Evolutionary conservation across 2,888 invertebrate species (phyloP).

Genomic region (Terebella lapidaria): DNA sequence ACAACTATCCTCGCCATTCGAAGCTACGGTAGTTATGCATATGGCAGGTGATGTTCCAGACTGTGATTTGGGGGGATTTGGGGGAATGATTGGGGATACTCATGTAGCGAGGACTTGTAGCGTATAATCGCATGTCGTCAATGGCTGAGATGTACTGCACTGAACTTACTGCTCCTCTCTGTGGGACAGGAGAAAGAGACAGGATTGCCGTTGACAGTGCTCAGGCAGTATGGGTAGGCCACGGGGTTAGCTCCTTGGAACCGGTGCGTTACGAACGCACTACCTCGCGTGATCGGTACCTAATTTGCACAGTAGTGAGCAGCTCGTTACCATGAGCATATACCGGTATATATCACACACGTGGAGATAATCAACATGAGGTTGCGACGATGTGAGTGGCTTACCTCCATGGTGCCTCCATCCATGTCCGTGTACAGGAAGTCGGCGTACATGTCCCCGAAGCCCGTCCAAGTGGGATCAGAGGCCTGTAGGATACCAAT

Average conservation of each 20-base stretch:
- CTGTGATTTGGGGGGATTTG: too few relatives aligned
- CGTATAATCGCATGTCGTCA: too few relatives aligned
- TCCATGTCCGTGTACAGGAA: slow-evolving; percentile 28
- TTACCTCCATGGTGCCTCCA: slow-evolving; percentile 35
- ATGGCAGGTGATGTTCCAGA: too few relatives aligned
- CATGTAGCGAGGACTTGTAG: too few relatives aligned
- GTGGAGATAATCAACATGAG: too few relatives aligned
- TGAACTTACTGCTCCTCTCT: slow-evolving; percentile 27
- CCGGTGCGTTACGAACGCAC: slow-evolving; percentile 31
- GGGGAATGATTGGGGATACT: too few relatives aligned
- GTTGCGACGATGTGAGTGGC: neutral
- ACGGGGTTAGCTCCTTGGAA: slow-evolving; percentile 31
- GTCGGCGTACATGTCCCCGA: slow-evolving; percentile 34
- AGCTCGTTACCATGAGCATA: too few relatives aligned
- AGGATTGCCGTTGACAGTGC: slow-evolving; percentile 28
- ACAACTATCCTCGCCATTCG: too few relatives aligned
- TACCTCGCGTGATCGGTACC: slow-evolving; percentile 34
- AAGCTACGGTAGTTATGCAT: too few relatives aligned
- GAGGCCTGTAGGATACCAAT: slow-evolving; percentile 29
- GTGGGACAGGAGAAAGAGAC: slow-evolving; percentile 29
- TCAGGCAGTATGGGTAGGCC: slow-evolving; percentile 31
- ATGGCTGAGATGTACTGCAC: too few relatives aligned
- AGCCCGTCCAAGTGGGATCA: slow-evolving; percentile 32
- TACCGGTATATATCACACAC: too few relatives aligned
- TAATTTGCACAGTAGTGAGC: too few relatives aligned